phyloP scores from a whole-genome alignment of 2,797 vertebrate species.

The Geotrypetes seraphini region DNA sequence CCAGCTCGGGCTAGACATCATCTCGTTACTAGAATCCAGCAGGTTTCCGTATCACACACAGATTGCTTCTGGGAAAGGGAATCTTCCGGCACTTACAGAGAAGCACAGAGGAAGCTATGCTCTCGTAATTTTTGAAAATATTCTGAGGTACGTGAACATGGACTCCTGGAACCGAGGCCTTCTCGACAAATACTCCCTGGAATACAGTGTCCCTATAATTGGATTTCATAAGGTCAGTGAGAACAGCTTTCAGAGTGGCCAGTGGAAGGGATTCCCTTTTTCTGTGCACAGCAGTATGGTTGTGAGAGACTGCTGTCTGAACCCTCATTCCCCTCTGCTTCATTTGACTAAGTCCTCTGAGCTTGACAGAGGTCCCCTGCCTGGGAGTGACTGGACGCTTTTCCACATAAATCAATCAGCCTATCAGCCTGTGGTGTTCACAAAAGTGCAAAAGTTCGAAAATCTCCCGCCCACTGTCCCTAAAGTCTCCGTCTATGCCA shows the following conservation, averaged over 20 bases:
- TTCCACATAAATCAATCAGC: slow-evolving; percentile 86
- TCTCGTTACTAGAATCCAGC: slow-evolving; percentile 82
- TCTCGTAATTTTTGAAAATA: slow-evolving; percentile 90
- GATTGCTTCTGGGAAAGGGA: slow-evolving; percentile 91
- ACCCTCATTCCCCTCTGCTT: slow-evolving; percentile 80
- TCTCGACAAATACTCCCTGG: slow-evolving; percentile 85
- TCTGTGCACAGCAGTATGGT: slow-evolving; percentile 76
- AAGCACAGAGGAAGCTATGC: slow-evolving; percentile 80
- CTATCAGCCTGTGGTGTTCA: slow-evolving; percentile 83
- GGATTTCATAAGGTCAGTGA: slow-evolving; percentile 82
- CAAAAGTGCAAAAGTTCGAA: slow-evolving; percentile 62
- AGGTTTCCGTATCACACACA: slow-evolving; percentile 84
- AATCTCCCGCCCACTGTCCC: slow-evolving; percentile 39
- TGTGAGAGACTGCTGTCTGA: slow-evolving; percentile 82
- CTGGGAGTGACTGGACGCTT: slow-evolving; percentile 85
- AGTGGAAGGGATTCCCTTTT: slow-evolving; percentile 74
- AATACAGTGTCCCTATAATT: slow-evolving; percentile 83
- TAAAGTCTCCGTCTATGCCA: slow-evolving; percentile 63
- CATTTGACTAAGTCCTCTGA: slow-evolving; percentile 76
- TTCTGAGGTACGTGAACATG: slow-evolving; percentile 83
- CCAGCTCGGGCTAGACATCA: slow-evolving; percentile 86
- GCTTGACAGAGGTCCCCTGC: slow-evolving; percentile 71
- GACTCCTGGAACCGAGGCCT: slow-evolving; percentile 90
- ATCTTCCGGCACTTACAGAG: slow-evolving; percentile 81
- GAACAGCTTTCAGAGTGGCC: slow-evolving; percentile 68